phyloP scores from a whole-genome alignment of 2,797 vertebrate species.

The Sternotherus odoratus region DNA sequence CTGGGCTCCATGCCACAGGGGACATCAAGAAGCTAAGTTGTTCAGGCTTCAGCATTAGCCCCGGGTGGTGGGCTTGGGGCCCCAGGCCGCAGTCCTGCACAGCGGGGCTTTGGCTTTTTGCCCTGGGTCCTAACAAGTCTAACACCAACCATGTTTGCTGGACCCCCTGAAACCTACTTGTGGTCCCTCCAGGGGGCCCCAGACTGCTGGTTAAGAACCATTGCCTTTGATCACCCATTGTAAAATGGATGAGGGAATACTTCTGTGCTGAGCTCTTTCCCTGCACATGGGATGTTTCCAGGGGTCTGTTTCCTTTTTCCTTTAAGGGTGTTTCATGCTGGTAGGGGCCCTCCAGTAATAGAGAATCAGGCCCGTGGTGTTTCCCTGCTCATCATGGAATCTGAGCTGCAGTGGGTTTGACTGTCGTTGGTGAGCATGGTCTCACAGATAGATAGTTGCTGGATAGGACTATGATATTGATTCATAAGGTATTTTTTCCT shows the following conservation, averaged over 20 bases:
- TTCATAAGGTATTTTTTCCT: background rate
- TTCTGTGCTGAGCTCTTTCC: no score
- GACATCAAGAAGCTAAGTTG: no score
- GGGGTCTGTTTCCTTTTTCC: background rate
- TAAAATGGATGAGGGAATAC: background rate
- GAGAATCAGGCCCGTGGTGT: rapidly evolving
- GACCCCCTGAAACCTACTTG: no score
- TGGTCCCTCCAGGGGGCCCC: no score
- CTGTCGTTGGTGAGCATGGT: background rate
- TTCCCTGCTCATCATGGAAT: background rate
- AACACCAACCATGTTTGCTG: no score
- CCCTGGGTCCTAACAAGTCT: no score
- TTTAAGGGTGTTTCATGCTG: rapidly evolving
- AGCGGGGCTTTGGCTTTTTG: no score
- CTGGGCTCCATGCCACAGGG: no score
- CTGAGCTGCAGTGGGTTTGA: background rate
- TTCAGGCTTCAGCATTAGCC: no score
- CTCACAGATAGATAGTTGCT: background rate
- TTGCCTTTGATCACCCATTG: background rate
- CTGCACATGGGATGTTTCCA: rapidly evolving
- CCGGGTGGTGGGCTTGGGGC: no score
- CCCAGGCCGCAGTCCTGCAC: no score
- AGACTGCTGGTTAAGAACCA: no score
- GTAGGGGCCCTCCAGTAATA: rapidly evolving
- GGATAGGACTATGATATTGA: background rate